Conservation (phyloP, 2,113 vertebrate species). For the Urocitellus parryii region DNA sequence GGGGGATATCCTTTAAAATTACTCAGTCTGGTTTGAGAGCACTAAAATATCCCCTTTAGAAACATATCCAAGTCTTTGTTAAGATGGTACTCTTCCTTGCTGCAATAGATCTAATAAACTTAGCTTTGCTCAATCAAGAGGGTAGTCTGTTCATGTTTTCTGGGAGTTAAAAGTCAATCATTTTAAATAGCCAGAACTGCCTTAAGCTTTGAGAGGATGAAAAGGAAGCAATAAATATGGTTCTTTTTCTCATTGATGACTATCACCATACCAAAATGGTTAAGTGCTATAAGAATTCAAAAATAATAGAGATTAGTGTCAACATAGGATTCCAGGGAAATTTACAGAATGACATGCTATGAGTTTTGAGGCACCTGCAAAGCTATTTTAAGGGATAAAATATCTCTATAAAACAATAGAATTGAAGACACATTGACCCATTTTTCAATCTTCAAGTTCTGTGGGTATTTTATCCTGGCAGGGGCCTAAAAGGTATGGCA, state of each 20-base stretch:
- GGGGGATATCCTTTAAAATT: not conserved
- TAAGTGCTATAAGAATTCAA: constrained; percentile 26
- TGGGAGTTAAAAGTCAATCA: not conserved
- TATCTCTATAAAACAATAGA: not conserved
- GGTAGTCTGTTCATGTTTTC: not conserved
- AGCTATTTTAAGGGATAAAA: not conserved
- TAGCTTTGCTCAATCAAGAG: not conserved
- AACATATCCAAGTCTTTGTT: not conserved
- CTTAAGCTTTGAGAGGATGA: not conserved
- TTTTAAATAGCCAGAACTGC: not conserved
- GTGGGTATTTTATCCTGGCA: not conserved
- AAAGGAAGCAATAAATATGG: not conserved
- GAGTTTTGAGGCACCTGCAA: not conserved
- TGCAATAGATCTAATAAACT: not conserved
- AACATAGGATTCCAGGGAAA: not conserved
- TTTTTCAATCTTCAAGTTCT: constrained; percentile 3
- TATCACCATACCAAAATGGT: not conserved
- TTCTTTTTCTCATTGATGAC: not conserved
- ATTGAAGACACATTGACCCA: not conserved
- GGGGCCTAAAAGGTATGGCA: not conserved
- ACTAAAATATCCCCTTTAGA: not conserved
- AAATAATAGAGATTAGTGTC: not conserved
- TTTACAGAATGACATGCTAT: not conserved
- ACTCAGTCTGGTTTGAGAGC: not conserved
- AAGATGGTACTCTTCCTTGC: not conserved